Conservation (phyloP, 1,140 invertebrate species). For the Drosophila ambigua region DNA sequence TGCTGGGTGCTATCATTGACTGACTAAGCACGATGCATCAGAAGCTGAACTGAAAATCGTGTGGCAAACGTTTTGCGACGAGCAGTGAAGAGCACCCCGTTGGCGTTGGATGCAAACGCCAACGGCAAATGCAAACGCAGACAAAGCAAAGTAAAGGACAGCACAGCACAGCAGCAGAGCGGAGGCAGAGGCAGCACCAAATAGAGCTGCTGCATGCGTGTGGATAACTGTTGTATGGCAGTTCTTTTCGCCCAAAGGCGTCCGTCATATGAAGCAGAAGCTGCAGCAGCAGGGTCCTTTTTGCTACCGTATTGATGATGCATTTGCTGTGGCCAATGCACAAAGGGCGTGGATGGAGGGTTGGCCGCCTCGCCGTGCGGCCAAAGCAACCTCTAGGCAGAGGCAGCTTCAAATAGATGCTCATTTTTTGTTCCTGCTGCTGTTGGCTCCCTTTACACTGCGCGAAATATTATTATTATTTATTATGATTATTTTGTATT, state of each 20-base stretch:
- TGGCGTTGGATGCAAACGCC: conserved; percentile 25
- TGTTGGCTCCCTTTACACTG: conserved; percentile 19
- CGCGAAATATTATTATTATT: not conserved
- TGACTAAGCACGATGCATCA: conserved; percentile 63
- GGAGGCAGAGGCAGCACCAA: not conserved
- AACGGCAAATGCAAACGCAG: conserved; percentile 43
- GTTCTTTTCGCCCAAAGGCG: conserved; percentile 43
- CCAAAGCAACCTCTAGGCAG: conserved; percentile 12
- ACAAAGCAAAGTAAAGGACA: conserved; percentile 43
- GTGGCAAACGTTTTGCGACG: conserved; percentile 20
- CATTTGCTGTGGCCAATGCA: conserved; percentile 62
- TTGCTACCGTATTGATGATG: conserved; percentile 70
- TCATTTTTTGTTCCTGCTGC: conserved; percentile 50
- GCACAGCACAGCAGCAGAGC: not conserved
- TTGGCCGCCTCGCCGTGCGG: conserved; percentile 6
- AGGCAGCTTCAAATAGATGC: conserved; percentile 31
- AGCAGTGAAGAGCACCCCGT: conserved; percentile 10
- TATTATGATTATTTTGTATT: too few species aligned
- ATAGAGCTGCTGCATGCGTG: conserved; percentile 37
- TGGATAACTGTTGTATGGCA: conserved; percentile 32
- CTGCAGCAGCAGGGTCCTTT: not conserved
- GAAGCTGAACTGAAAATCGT: conserved; percentile 32
- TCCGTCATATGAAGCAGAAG: conserved; percentile 16
- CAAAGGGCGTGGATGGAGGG: conserved; percentile 23
- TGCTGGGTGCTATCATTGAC: conserved; percentile 34